Evolutionary conservation across 2,888 invertebrate species (phyloP).

Genomic region (Sinelater perroti): DNA sequence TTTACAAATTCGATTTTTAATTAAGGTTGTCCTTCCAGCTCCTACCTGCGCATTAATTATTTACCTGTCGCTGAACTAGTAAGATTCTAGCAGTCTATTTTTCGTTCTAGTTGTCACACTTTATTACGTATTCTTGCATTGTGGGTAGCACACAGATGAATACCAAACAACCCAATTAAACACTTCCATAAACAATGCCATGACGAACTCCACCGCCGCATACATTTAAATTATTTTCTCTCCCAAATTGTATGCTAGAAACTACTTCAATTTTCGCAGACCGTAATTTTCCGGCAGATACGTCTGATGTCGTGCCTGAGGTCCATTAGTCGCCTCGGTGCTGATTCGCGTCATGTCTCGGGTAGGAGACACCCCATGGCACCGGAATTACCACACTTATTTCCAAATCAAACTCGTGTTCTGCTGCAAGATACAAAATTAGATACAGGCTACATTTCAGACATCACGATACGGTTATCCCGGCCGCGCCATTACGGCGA

Average conservation of each 20-base stretch:
- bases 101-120: not conserved
- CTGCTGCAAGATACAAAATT: slow-evolving; percentile 50
- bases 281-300: slow-evolving; percentile 55
- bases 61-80: no score
- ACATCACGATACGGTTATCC: slow-evolving; percentile 31
- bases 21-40: no score
- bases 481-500: no score
- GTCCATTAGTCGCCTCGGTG: slow-evolving; percentile 52
- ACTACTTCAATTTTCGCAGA: slow-evolving; percentile 56
- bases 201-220: slow-evolving; percentile 24
- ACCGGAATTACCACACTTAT: slow-evolving; percentile 59
- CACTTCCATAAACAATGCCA: not conserved
- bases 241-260: slow-evolving; percentile 48
- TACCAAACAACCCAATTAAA: no score
- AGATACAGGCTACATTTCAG: slow-evolving; percentile 40
- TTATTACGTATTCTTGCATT: not conserved
- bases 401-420: slow-evolving; percentile 58
- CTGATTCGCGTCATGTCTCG: slow-evolving; percentile 43
- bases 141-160: not conserved
- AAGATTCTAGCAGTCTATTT: no score
- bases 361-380: slow-evolving; percentile 60
- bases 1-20: no score
- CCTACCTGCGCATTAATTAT: no score
- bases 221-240: slow-evolving; percentile 41
- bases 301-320: slow-evolving; percentile 52